phyloP scores from a whole-genome alignment of 1,140 invertebrate species.

The Apolygus lucorum region DNA sequence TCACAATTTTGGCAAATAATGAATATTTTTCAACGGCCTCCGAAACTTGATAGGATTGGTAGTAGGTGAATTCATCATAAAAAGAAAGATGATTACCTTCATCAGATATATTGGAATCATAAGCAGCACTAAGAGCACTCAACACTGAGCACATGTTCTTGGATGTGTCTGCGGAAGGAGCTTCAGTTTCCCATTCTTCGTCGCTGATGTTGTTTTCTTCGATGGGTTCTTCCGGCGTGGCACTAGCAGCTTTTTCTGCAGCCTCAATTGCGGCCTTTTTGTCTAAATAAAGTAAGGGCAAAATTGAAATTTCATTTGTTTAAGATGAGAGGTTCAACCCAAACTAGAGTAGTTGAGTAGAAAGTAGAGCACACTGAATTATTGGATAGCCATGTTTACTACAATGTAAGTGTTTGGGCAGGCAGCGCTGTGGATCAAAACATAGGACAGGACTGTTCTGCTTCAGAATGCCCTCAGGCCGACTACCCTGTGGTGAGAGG shows the following conservation, averaged over 20 bases:
- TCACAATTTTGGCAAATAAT: no score
- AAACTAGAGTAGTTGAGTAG: not conserved
- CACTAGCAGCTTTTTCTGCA: not conserved
- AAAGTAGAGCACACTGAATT: not conserved
- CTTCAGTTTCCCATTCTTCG: constrained; percentile 23
- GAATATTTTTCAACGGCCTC: no score
- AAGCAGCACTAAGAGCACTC: not conserved
- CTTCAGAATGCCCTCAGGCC: no score
- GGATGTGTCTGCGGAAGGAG: not conserved
- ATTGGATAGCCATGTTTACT: not conserved
- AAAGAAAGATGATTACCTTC: not conserved
- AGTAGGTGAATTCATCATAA: not conserved
- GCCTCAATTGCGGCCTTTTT: not conserved
- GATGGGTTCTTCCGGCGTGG: not conserved
- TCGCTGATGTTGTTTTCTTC: constrained; percentile 25
- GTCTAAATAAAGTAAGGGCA: not conserved
- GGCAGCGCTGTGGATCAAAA: no score
- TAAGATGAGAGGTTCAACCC: not conserved
- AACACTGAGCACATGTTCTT: not conserved
- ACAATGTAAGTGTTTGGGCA: not conserved
- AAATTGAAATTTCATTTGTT: not conserved
- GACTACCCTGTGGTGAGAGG: no score
- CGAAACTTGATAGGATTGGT: not conserved
- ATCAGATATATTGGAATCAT: not conserved
- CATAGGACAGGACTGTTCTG: no score